Evolutionary conservation across 2,797 vertebrate genomes (phyloP), one percentile per base, ranked within the genome.

Genomic region (Urosaurus nigricauda): DNA sequence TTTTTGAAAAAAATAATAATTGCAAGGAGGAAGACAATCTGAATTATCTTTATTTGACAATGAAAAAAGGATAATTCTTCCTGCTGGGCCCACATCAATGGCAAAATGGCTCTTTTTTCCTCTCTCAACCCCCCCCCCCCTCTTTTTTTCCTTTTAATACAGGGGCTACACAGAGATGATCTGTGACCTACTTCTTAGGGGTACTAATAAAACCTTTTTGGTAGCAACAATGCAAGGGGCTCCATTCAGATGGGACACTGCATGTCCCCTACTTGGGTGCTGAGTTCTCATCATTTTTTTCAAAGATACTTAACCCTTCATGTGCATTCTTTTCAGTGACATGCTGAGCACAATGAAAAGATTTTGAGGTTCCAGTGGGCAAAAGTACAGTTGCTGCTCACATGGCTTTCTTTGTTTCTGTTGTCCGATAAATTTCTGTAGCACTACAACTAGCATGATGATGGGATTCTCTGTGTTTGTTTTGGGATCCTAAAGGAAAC

Each of bases 101-200:
- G 79, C 47, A 73, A 91, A 92, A 70, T 37, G 79, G 26, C 19
- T 32, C 26, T 29, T 82, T 73, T 26, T 79, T 29, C 17, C 40
- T 43, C 2, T 29, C 11, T 32, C 65, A 21, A 19, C 24, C 24
- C 24, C 21, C 5, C n/a, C 43, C 74, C 11, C 4, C 6, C 7
- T 21, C 17, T 4, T 19, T 29, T 26, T 37, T 17, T n/a, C n/a
- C n/a, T 60, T 32, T 26, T 32, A 83, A 56, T 51, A 84, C 29
- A 43, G 0, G 5, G 71, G 92, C 37, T 58, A 58, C 65, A 40
- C 60, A 29, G 90, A 60, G 87, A 65, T 58, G 93, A 56, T 91
- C 92, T 90, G 51, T 82, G 93, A 93, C 94, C 92, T 92, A 92
- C 37, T 85, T 91, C 87, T 94, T 94, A 91, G 70, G 65, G 70